phyloP scores from a whole-genome alignment of 2,888 invertebrate genomes.

The Pseudolycoriella hygida region DNA sequence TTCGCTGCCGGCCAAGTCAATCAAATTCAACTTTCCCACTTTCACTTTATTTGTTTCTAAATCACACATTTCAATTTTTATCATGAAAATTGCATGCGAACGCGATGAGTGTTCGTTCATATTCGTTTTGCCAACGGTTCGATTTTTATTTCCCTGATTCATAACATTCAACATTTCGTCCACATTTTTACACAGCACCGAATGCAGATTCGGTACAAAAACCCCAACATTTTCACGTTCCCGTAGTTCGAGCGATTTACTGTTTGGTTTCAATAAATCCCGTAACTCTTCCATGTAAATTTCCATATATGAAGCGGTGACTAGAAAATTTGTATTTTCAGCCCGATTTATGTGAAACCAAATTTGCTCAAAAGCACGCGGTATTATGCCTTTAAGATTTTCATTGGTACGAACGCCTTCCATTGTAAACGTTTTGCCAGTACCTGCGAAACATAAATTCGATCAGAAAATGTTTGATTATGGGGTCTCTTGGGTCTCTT shows the following conservation, averaged over 20 bases:
- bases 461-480: too few species aligned
- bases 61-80: conserved; percentile 88
- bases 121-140: conserved; percentile 89
- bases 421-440: conserved; percentile 62
- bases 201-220: conserved; percentile 88
- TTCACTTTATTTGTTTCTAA: conserved; percentile 39
- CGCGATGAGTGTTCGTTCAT: conserved; percentile 98
- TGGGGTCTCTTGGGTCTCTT: too few species aligned
- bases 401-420: conserved; percentile 41
- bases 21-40: conserved; percentile 91
- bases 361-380: conserved; percentile 92
- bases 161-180: conserved; percentile 88
- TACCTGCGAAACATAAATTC: too few species aligned
- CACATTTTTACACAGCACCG: conserved; percentile 85
- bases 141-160: conserved; percentile 81
- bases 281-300: conserved; percentile 87
- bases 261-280: conserved; percentile 47
- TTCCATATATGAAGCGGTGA: conserved; percentile 91
- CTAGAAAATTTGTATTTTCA: conserved; percentile 85
- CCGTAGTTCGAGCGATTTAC: conserved; percentile 34
- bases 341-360: conserved; percentile 86
- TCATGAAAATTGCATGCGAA: conserved; percentile 96
- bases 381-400: conserved; percentile 61
- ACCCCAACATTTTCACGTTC: conserved; percentile 66
- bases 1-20: conserved; percentile 97